Base-by-base conservation (phyloP, 92 coral and sea anemone species). In the Desmophyllum pertusum region DNA sequence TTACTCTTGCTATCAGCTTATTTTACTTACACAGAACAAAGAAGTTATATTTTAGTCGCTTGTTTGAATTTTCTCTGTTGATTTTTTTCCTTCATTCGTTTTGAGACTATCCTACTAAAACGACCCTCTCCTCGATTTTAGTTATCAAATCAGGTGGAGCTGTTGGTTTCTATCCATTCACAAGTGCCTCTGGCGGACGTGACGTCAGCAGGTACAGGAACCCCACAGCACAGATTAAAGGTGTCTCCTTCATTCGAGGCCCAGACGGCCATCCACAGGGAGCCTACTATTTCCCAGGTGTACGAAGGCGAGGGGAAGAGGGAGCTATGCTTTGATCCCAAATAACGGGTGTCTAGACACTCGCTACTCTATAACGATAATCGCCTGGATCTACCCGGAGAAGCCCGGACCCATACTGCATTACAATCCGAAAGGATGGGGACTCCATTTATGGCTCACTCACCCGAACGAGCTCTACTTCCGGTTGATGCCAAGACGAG, bases 321-420 rank as follows among this genome's bases (percentile, higher is more conserved):
- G 89, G 70, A 89, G 98, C 83, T 92, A 77, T 41, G 93, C 90
- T 39, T 84, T 74, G 76, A 91, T 94, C 85, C 95, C 95, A 7
- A 94, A 94, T 90, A 92, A 92, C 68, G 98, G 98, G 18, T 91
- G 94, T 67, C 83, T 94, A n/a, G 98, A 94, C 73, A 87, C 98
- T 4, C 80, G 88, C n/a, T 81, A 89, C 57, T 89, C 95, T 13
- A 91, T 94, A 37, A 94, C 98, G 19, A 87, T 94, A 37, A 80
- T 87, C 29, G 93, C 92, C 27, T 94, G 98, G 98, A 91, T 94
- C 40, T 91, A 92, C 70, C 98, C 98, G 41, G 90, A 94, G 82
- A 88, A 87, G 15, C 85, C 96, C 13, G 98, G 98, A 37, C 98
- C 95, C 40, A 81, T 94, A 6, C 80, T 94, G 73, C 98, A 92